Evolutionary conservation across 2,797 vertebrate species (phyloP), one percentile per base, ranked within the genome.

Genomic region (Bufotes viridis): DNA sequence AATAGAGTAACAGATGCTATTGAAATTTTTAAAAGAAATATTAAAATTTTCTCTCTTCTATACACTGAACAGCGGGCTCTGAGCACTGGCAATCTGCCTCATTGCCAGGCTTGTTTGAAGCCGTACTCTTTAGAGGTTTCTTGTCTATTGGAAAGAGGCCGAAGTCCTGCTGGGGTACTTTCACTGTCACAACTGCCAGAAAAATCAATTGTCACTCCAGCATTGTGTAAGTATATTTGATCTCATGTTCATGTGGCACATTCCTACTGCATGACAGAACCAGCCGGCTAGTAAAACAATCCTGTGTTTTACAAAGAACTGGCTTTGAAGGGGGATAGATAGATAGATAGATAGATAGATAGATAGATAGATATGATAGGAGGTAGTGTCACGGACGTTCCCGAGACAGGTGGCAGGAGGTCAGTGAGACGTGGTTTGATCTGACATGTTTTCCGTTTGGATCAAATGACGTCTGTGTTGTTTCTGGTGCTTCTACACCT

Each of bases 131-230:
- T 34, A 88, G 82, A 79, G 87, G 82, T 17, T 60, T 70, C 26
- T 67, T 67, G 63, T 80, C 74, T 67, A 26, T 70, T 42, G 87
- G 81, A 70, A 67, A 49, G 63, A 49, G 53, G 70, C 69, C 15
- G 60, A 75, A 49, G 63, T 80, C 81, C 82, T 72, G 74, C 87
- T 84, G 82, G 49, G 81, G 87, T 84, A 34, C 74, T 88, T 79
- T 76, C 49, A 20, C 86, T 87, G 78, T 87, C 67, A 74, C 78
- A 72, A 70, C 60, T 87, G 80, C 74, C 81, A 78, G 49, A 51
- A 69, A 88, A 79, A 88, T 88, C 87, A 88, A 84, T 88, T 84
- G 81, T 88, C 87, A 80, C 87, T 82, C n/a, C 14, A 55, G 60
- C 78, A 82, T 87, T 60, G 69, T 67, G 60, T 42, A 57, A 82